Conservation (phyloP, 2,113 vertebrate genomes). For the Xyliphius kryptos region DNA sequence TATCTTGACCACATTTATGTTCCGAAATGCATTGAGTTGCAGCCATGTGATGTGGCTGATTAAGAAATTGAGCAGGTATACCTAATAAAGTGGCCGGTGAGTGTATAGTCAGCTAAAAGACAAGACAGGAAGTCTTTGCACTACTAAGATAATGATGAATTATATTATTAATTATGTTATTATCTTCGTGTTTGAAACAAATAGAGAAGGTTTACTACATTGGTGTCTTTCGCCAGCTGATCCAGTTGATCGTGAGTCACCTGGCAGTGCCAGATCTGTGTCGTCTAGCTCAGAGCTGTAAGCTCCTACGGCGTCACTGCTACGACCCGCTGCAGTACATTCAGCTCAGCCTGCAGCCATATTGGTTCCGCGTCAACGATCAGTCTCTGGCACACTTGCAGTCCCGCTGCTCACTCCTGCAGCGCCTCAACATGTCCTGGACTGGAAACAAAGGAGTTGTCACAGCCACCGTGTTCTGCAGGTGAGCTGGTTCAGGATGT, state of each 20-base stretch:
- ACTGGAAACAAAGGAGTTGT: conserved; percentile 90
- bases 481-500: conserved; percentile 64
- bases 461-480: conserved; percentile 87
- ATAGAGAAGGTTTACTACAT: conserved; percentile 15
- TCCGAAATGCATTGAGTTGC: no score
- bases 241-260: conserved; percentile 95
- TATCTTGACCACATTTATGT: no score
- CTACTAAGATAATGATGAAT: no score
- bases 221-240: conserved; percentile 68
- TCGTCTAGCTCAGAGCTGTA: conserved; percentile 92
- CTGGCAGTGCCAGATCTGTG: conserved; percentile 92
- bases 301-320: conserved; percentile 92
- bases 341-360: conserved; percentile 95
- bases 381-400: conserved; percentile 84
- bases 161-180: no score
- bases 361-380: conserved; percentile 88
- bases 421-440: conserved; percentile 97
- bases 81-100: no score
- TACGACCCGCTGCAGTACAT: conserved; percentile 93
- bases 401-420: conserved; percentile 85
- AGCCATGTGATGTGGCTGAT: no score
- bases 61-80: no score
- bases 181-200: no score
- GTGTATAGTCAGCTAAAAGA: no score
- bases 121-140: no score